A percentile compares a stretch with the other conserved stretches of the same genome.
Conservation (phyloP, 2,113 vertebrate genomes). For the Myotis lucifugus region DNA sequence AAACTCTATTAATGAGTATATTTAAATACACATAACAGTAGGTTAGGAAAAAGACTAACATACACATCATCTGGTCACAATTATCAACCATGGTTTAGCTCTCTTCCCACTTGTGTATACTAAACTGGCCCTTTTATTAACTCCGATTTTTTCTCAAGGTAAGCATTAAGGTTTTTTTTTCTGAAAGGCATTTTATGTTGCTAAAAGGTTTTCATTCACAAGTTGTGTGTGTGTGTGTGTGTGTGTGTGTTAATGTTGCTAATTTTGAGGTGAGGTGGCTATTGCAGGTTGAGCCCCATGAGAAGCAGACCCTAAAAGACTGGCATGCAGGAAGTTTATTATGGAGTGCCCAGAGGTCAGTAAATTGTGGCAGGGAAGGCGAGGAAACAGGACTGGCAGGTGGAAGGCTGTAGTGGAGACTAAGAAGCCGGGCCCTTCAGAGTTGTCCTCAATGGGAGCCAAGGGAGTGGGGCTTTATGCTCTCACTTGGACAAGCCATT, state of each 20-base stretch:
- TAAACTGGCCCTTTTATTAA: background rate
- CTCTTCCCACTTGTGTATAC: background rate
- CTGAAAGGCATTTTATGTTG: background rate
- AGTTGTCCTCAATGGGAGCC: background rate
- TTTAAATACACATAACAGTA: slow-evolving; percentile 51
- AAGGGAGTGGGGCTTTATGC: background rate
- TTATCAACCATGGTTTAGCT: background rate
- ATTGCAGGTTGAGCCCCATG: background rate
- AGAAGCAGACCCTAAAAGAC: background rate
- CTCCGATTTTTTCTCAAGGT: background rate
- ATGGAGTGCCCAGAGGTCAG: background rate
- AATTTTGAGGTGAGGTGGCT: background rate
- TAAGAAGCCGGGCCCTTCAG: background rate
- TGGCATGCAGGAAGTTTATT: background rate
- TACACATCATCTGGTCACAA: background rate
- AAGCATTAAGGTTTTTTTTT: background rate
- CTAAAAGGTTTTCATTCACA: background rate
- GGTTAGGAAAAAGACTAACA: slow-evolving; percentile 50
- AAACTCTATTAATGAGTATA: slow-evolving; percentile 63
- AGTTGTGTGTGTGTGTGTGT: background rate
- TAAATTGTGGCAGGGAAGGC: background rate
- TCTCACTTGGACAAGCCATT: background rate
- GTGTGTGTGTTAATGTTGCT: background rate
- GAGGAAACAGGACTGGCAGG: background rate
- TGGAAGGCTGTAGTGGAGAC: background rate